A percentile compares a stretch with the other conserved stretches of the same genome.
These are phyloP conservation scores for Scaptodrosophila latifasciaeformis DNA, from an alignment of 2,888 invertebrate genomes.

Conservation along the genomic window DNA sequence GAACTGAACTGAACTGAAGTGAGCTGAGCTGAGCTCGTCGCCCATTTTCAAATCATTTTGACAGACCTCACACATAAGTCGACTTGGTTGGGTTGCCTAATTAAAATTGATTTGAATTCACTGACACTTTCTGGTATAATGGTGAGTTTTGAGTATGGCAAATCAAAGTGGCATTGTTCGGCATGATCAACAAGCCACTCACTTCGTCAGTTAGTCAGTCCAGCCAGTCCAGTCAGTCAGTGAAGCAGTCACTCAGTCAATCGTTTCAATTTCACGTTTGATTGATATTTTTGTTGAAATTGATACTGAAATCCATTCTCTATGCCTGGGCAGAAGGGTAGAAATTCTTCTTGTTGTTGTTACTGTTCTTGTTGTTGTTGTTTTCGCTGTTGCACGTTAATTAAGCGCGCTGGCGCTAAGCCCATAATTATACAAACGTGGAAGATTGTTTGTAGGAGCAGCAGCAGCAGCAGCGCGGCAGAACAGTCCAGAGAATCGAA, in stretches of 20 bases:
- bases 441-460: too few relatives aligned
- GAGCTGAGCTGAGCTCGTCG: conserved; percentile 29
- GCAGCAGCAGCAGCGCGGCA: background rate
- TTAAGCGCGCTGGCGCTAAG: conserved; percentile 69
- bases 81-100: conserved; percentile 49
- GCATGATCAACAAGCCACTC: conserved; percentile 39
- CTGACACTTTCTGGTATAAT: conserved; percentile 56
- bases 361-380: conserved; percentile 5
- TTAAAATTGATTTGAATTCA: conserved; percentile 69
- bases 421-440: conserved; percentile 67
- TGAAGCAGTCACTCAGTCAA: conserved; percentile 40
- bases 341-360: conserved; percentile 32
- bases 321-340: background rate
- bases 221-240: conserved; percentile 26
- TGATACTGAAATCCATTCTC: conserved; percentile 42
- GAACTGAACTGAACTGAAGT: background rate
- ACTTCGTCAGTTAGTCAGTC: conserved; percentile 12
- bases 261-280: conserved; percentile 69
- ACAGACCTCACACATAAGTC: conserved; percentile 53
- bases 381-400: conserved; percentile 36
- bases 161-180: conserved; percentile 66
- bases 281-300: conserved; percentile 70
- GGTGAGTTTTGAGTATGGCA: conserved; percentile 9
- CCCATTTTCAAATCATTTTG: too few relatives aligned
- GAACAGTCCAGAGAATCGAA: background rate